Percentiles rank a stretch among this genome's conserved stretches.
These are phyloP conservation scores for Aporophyla lueneburgensis DNA, from an alignment of 2,888 invertebrate species.

Conservation along the genomic window DNA sequence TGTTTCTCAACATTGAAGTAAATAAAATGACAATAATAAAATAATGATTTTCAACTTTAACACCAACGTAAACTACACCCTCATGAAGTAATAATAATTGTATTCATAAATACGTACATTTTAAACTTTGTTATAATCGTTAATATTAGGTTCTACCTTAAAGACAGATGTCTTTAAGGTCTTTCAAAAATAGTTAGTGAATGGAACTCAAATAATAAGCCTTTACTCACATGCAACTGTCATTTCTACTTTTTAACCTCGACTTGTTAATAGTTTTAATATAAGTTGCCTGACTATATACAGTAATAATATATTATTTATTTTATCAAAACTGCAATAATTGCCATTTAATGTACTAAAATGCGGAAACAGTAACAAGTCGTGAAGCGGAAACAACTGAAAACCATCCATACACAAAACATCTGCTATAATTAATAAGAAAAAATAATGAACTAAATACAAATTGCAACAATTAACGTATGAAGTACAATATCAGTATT, in stretches of 20 bases:
- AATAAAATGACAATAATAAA: slow-evolving; percentile 21
- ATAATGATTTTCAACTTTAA: not conserved
- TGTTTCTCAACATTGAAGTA: slow-evolving; percentile 9
- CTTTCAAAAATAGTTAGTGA: not conserved
- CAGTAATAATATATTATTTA: not conserved
- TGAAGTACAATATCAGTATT: slow-evolving; percentile 59
- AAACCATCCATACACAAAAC: not conserved
- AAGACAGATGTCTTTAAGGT: not conserved
- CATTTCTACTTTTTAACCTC: not conserved
- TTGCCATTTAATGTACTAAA: slow-evolving; percentile 25
- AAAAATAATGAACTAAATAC: slow-evolving; percentile 24
- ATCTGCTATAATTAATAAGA: slow-evolving; percentile 37
- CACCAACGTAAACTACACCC: too few species aligned
- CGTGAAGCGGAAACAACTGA: slow-evolving; percentile 21
- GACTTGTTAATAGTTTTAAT: too few species aligned
- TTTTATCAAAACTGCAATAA: not conserved
- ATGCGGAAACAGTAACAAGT: not conserved
- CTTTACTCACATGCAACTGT: not conserved
- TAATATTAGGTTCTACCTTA: not conserved
- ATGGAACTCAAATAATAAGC: not conserved
- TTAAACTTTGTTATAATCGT: not conserved
- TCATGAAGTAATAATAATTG: too few species aligned
- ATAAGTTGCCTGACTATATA: not conserved
- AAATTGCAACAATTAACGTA: slow-evolving; percentile 17
- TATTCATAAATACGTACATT: not conserved